Evolutionary conservation across 2,888 invertebrate species (phyloP).

Genomic region (Dysmachus trigonus): DNA sequence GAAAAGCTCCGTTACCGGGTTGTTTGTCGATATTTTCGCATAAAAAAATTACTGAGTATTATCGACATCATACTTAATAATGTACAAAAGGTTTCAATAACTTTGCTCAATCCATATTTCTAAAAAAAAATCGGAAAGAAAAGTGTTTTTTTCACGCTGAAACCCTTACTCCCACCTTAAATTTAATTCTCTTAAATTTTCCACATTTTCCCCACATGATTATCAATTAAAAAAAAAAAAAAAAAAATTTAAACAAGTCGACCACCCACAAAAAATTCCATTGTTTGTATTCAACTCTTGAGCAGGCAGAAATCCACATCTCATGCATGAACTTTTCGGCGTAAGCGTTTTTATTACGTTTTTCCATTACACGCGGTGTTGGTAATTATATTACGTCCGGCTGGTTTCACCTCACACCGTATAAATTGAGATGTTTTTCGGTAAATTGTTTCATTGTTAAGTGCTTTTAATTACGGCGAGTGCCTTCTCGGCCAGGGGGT

Average conservation of each 20-base stretch:
- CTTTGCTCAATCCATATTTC: too few relatives aligned
- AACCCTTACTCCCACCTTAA: too few relatives aligned
- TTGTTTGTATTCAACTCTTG: not conserved
- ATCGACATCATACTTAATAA: too few relatives aligned
- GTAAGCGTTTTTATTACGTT: constrained; percentile 4
- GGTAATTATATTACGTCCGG: constrained; percentile 21
- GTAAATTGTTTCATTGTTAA: constrained; percentile 34
- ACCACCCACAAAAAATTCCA: not conserved
- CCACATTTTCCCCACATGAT: not conserved
- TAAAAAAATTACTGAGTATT: too few relatives aligned
- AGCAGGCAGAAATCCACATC: not conserved
- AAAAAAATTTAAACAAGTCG: not conserved
- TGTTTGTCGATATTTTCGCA: too few relatives aligned
- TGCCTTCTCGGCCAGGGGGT: not conserved
- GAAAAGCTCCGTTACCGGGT: too few relatives aligned
- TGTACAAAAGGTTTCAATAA: too few relatives aligned
- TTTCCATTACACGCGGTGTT: constrained; percentile 16
- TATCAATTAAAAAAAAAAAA: not conserved
- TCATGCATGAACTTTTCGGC: constrained; percentile 15
- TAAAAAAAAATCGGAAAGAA: too few relatives aligned
- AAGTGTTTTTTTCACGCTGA: too few relatives aligned
- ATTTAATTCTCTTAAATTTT: not conserved
- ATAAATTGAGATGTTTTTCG: constrained; percentile 28
- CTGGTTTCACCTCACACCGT: not conserved
- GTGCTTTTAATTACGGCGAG: constrained; percentile 30